Base-by-base conservation (phyloP, 2,888 invertebrate genomes). In the Drosophila helvetica region DNA sequence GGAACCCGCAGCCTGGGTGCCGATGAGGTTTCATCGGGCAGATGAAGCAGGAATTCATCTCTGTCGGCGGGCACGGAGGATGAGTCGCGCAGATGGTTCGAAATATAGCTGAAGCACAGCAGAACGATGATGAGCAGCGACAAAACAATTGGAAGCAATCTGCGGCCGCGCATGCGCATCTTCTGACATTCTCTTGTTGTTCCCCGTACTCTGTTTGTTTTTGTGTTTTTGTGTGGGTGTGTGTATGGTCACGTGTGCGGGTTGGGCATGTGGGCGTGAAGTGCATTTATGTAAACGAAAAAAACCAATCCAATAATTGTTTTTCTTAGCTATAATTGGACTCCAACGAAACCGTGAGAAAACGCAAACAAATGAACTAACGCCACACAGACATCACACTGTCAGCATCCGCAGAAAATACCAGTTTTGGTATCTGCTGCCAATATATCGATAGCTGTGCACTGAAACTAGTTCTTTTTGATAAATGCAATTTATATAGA, bases 101-200 rank as follows among this genome's bases (percentile, higher is more conserved):
- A 74, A 33, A 84, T 79, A n/a, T 86, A 81, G 59, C 82, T 84
- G 12, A 89, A 77, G 63, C 86, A 89, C 61, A 91, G 64, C 54
- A 91, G 75, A 19, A 90, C 70, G 38, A 91, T 74, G 38, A 91
- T 67, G 48, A 81, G 71, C 38, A 79, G 58, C 38, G 86, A 79
- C 33, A 89, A 67, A 30, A 88, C 69, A 71, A 90, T 75, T 63
- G 86, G 78, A 46, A 91, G 67, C 62, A 89, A 68, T 86, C 89
- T 90, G 58, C 90, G 85, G 72, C 86, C 81, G 71, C 91, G 90
- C 81, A 90, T 78, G 77, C 91, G 90, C 91, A 91, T 91, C 85
- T 90, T 83, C 77, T 60, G 69, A 77, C 84, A 86, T 86, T 81
- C 65, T 84, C 64, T 78, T 52, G 62, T 73, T 52, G 66, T 25